phyloP scores from a whole-genome alignment of 2,113 vertebrate species.

The Psettodes erumei region DNA sequence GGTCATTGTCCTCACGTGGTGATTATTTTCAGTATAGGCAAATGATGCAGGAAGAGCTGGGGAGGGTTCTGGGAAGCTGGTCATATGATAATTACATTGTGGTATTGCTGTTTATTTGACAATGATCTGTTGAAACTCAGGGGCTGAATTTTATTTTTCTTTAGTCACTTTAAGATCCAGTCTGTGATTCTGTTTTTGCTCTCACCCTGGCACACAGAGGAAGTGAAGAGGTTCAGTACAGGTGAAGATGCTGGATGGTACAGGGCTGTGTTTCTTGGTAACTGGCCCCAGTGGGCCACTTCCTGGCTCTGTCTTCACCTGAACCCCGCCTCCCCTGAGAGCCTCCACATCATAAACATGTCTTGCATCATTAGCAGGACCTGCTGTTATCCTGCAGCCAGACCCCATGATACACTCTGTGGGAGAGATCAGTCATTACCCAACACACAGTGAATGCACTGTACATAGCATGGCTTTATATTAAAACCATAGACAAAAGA shows the following conservation, averaged over 20 bases:
- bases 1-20: not conserved
- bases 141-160: not conserved
- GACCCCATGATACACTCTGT: constrained; percentile 48
- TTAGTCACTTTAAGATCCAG: not conserved
- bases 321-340: constrained; percentile 66
- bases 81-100: not conserved
- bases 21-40: constrained; percentile 1
- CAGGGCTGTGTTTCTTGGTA: constrained; percentile 66
- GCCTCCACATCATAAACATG: constrained; percentile 79
- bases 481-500: not conserved
- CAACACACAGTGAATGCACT: not conserved
- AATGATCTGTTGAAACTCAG: not conserved
- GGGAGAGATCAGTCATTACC: constrained; percentile 52
- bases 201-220: constrained; percentile 9
- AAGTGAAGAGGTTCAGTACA: constrained; percentile 30
- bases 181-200: constrained; percentile 8
- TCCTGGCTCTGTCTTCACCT: constrained; percentile 73
- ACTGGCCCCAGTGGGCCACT: constrained; percentile 68
- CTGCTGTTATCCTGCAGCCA: constrained; percentile 66
- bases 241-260: constrained; percentile 19
- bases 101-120: not conserved
- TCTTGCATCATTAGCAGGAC: constrained; percentile 82
- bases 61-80: constrained; percentile 4
- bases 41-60: constrained; percentile 7
- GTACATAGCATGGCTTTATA: not conserved